Evolutionary conservation across 2,113 vertebrate genomes (phyloP).

Genomic region (Leptosomus discolor): DNA sequence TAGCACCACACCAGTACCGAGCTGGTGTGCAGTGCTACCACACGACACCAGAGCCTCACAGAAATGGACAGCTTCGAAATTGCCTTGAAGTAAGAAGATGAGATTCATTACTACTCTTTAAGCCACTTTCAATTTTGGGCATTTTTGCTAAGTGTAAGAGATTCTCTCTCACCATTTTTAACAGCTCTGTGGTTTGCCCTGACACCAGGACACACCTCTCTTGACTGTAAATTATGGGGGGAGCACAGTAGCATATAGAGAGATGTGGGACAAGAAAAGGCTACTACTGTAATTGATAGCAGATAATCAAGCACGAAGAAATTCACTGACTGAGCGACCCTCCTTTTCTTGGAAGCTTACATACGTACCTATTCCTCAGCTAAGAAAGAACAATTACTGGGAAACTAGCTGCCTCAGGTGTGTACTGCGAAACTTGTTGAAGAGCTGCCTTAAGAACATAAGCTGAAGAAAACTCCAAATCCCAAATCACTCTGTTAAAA

Average conservation of each 20-base stretch:
- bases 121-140: neutral
- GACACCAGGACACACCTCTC: neutral
- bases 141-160: neutral
- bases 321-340: neutral
- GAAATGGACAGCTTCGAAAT: neutral
- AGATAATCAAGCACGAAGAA: neutral
- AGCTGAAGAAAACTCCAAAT: neutral
- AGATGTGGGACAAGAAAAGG: neutral
- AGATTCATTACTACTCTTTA: neutral
- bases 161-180: neutral
- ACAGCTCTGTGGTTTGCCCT: neutral
- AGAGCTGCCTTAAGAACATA: neutral
- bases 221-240: neutral
- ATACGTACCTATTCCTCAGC: neutral
- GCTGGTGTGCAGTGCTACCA: neutral
- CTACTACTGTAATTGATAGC: neutral
- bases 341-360: neutral
- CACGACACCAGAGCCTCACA: neutral
- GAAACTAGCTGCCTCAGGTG: neutral
- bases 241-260: neutral
- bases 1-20: fast-evolving
- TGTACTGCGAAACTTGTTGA: neutral
- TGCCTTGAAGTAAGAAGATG: neutral
- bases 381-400: neutral
- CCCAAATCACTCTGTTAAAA: neutral